Evolutionary conservation across 2,888 invertebrate species (phyloP).

Genomic region (Drosophila maculinotata): DNA sequence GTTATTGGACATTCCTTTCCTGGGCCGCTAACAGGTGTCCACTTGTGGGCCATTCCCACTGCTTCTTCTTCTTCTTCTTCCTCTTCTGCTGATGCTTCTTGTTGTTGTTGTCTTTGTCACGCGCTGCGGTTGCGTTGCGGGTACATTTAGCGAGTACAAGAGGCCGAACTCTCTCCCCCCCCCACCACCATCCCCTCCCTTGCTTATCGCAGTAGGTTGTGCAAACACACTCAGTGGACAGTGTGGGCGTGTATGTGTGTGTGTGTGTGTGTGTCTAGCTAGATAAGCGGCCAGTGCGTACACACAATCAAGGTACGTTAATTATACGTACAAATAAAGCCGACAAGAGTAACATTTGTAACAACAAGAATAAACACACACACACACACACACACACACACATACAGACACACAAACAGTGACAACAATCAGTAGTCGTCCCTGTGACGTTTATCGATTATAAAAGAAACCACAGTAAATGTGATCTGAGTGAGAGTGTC

Average conservation of each 20-base stretch:
- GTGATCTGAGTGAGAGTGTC: too few species aligned
- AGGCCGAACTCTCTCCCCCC: background rate
- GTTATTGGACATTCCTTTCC: constrained; percentile 45
- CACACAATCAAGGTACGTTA: constrained; percentile 48
- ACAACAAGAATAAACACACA: constrained; percentile 16
- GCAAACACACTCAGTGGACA: constrained; percentile 36
- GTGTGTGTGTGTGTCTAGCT: constrained; percentile 12
- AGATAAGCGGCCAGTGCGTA: constrained; percentile 50
- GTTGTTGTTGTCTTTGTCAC: constrained; percentile 42
- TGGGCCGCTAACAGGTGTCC: constrained; percentile 50
- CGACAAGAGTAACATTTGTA: constrained; percentile 30
- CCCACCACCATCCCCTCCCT: constrained; percentile 6
- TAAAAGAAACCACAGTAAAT: background rate
- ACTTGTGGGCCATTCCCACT: constrained; percentile 26
- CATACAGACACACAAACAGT: constrained; percentile 2
- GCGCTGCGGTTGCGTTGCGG: constrained; percentile 36
- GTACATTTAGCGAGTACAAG: constrained; percentile 41
- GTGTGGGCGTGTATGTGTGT: background rate
- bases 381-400: background rate
- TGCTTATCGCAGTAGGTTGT: constrained; percentile 57
- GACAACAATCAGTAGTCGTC: constrained; percentile 18
- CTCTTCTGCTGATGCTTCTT: constrained; percentile 9
- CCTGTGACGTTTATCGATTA: constrained; percentile 42
- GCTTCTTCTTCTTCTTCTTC: background rate
- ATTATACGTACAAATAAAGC: constrained; percentile 52